Percentiles rank a stretch among this genome's conserved stretches.
phyloP scores from a whole-genome alignment of 2,888 invertebrate species.

The Bellardia pandia region DNA sequence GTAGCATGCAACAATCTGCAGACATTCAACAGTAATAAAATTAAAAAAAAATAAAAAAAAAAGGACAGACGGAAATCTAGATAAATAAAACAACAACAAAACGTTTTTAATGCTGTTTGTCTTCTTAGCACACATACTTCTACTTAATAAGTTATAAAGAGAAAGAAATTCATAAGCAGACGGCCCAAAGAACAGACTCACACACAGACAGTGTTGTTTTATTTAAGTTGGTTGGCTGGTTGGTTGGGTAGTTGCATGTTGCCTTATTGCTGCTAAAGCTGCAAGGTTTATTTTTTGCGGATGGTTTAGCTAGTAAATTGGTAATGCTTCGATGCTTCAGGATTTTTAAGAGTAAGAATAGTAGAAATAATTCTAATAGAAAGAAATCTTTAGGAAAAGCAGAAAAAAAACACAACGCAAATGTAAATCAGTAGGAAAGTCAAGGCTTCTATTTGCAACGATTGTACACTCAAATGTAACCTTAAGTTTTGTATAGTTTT shows the following conservation, averaged over 20 bases:
- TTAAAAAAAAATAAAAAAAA: conserved; percentile 21
- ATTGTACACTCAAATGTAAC: too few relatives aligned
- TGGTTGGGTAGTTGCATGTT: conserved; percentile 59
- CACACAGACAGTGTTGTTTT: conserved; percentile 22
- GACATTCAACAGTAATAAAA: conserved; percentile 49
- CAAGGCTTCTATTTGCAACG: conserved; percentile 6
- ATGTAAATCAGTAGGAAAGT: conserved; percentile 1
- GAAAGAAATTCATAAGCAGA: conserved; percentile 15
- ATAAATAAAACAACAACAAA: conserved; percentile 57
- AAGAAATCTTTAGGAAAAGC: not conserved
- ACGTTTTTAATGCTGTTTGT: conserved; percentile 45
- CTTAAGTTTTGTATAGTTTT: too few relatives aligned
- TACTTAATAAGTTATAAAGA: not conserved
- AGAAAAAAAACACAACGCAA: not conserved
- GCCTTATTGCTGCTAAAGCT: conserved; percentile 47
- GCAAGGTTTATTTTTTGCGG: conserved; percentile 67
- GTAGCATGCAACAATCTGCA: conserved; percentile 63
- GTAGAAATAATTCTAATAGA: not conserved
- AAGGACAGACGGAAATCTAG: conserved; percentile 53
- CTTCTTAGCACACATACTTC: conserved; percentile 49
- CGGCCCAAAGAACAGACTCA: conserved; percentile 29
- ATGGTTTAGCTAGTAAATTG: conserved; percentile 71
- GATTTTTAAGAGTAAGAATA: conserved; percentile 29
- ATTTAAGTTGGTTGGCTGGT: not conserved
- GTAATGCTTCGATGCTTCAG: conserved; percentile 68